phyloP scores from a whole-genome alignment of 2,113 vertebrate species.

The Nerophis ophidion region DNA sequence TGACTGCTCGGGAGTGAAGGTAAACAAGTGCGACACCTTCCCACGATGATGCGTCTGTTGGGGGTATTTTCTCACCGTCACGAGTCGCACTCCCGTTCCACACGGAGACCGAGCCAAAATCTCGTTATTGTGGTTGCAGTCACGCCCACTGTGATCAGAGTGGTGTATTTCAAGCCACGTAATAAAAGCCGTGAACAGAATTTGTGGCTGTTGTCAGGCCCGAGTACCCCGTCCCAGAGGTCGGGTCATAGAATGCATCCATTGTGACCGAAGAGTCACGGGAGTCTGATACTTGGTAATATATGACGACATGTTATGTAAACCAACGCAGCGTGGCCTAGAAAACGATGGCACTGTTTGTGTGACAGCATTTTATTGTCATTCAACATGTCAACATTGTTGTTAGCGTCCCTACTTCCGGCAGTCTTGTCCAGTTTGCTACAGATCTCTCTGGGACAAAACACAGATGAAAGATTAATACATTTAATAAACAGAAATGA shows the following conservation, averaged over 20 bases:
- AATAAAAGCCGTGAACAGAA: constrained; percentile 38
- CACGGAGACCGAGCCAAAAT: constrained; percentile 9
- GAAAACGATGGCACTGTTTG: not conserved
- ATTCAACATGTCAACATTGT: not conserved
- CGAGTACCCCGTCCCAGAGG: constrained; percentile 39
- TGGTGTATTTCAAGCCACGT: constrained; percentile 40
- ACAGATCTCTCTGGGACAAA: no score
- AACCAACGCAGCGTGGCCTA: not conserved
- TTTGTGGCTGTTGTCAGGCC: constrained; percentile 36
- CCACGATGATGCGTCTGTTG: not conserved
- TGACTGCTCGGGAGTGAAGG: not conserved
- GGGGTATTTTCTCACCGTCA: constrained; percentile 3
- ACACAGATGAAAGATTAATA: no score
- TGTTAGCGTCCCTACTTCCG: no score
- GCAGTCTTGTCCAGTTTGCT: no score
- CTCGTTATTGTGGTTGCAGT: constrained; percentile 26
- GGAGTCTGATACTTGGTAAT: constrained; percentile 35
- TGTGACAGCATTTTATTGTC: not conserved
- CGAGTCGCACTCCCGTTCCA: constrained; percentile 11
- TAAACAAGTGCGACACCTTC: not conserved
- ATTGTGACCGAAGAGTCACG: constrained; percentile 37
- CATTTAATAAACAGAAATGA: no score
- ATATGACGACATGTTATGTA: constrained; percentile 25
- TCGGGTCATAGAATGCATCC: constrained; percentile 48
- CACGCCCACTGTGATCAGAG: constrained; percentile 27